Evolutionary conservation across 2,888 invertebrate species (phyloP), one percentile per base, ranked within the genome.

Genomic region (Gandaritis pyraliata): DNA sequence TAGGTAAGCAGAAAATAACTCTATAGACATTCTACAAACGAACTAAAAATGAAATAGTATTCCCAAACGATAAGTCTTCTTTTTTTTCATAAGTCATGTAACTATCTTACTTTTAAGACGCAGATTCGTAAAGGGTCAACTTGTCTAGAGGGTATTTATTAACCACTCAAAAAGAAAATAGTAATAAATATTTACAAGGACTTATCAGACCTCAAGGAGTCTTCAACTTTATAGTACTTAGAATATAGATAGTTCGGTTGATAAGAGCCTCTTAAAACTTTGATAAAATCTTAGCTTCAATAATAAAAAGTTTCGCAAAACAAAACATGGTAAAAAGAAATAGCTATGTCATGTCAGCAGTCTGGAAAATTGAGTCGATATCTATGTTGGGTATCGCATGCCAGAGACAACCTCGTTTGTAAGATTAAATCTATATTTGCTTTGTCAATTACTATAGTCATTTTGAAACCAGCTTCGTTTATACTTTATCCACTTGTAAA

Each of bases 371-470:
- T 59, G 65, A 45, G 45, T 39, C 30, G 36, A 54, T 65, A 68
- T 68, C 65, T 68, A 61, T 52, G 53, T 39, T 38, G 58, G 62
- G 47, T 63, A 68, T 68, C 65, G 46, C 46, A n/a, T 65, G 68
- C 16, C 36, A 38, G 49, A 61, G 68, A 68, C 65, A 61, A 55
- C 13, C 52, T 45, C 33, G 43, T 43, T 52, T 12, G 23, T 15
- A 38, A 49, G 61, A 65, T 65, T 54, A 2, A 43, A 43, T 43
- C 43, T 16, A 16, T 15, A 16, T 41, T 41, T 16, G 16, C 16
- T 43, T 16, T 4, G 43, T 43, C 43, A 43, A 43, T 41, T 16
- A 16, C 6, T 16, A 43, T 13, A 41, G 15, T 13, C 41, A 15
- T 41, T 41, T 39, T 41, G 13, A 5, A 41, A 41, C 8, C 13